Conservation (phyloP, 2,113 vertebrate genomes). For the Willisornis vidua region DNA sequence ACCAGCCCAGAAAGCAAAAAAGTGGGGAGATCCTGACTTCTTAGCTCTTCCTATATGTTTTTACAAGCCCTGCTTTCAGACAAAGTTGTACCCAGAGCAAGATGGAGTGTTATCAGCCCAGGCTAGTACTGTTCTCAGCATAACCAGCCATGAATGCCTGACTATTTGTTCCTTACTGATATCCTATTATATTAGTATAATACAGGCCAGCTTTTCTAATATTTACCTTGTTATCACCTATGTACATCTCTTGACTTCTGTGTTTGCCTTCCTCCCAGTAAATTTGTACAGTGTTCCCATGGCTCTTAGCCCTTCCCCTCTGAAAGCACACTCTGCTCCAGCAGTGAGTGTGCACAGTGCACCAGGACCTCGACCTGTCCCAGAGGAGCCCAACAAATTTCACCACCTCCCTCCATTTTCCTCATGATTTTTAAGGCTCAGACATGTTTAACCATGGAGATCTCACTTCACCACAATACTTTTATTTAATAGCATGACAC, state of each 20-base stretch:
- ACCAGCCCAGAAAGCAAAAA: neutral
- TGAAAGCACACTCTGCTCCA: neutral
- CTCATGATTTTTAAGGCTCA: neutral
- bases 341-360: rapidly evolving
- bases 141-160: neutral
- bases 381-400: neutral
- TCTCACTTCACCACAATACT: rapidly evolving
- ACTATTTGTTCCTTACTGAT: conserved; percentile 42
- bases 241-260: conserved; percentile 55
- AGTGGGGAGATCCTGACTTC: neutral
- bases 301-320: conserved; percentile 16
- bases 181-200: conserved; percentile 28
- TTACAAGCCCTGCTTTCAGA: neutral
- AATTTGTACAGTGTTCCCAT: conserved; percentile 39
- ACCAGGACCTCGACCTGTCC: neutral
- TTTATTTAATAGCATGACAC: neutral
- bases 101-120: conserved; percentile 31
- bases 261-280: conserved; percentile 66
- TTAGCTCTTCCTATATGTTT: neutral
- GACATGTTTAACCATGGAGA: neutral
- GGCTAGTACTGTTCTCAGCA: conserved; percentile 12
- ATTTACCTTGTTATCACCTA: conserved; percentile 66
- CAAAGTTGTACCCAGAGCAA: conserved; percentile 10
- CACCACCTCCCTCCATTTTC: neutral
- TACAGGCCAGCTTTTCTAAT: conserved; percentile 50